Evolutionary conservation across 2,797 vertebrate genomes (phyloP), one percentile per base, ranked within the genome.

Genomic region (Valencia hispanica): DNA sequence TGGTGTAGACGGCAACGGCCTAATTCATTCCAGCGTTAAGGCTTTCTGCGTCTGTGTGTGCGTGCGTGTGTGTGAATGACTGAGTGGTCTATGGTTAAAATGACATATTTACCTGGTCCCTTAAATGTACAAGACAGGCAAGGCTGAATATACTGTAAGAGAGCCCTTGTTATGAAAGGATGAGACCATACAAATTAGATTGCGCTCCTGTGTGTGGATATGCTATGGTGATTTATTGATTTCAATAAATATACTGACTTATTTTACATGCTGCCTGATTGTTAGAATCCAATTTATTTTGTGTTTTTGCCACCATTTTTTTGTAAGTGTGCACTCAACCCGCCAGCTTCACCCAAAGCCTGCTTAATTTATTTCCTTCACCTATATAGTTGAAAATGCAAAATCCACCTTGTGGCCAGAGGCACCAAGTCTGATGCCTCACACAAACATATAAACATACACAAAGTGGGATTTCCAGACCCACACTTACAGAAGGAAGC

Each of bases 21-120:
- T 95, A 96, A 96, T 95, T 93, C 88, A 85, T 95, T 94, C 94
- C 95, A 96, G 94, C 93, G 95, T 95, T 69, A 83, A 77, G 70
- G 17, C 70, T 77, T 41, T 69, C 39, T 3, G 65, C 27, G 72
- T 36, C 61, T 50, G 66, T 71, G 79, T 75, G 45, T 72, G 63
- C 68, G 61, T 61, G 59, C 69, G 71, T 48, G 53, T 53, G 79
- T 47, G 82, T 41, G 76, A 45, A 72, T 77, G 77, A 79, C 53
- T 88, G 81, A 87, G 83, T 83, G 82, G 83, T 86, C 81, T 79
- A 85, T 83, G 86, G 86, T 82, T 91, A 86, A 94, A 95, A 94
- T 93, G 93, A 95, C 94, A 95, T 93, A 95, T 95, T 95, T 95
- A 94, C 92, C 88, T 90, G 82, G 84, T 86, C 92, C 93, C 90